Base-by-base conservation (phyloP, 1,140 invertebrate species). In the Cyclargus thomasi region DNA sequence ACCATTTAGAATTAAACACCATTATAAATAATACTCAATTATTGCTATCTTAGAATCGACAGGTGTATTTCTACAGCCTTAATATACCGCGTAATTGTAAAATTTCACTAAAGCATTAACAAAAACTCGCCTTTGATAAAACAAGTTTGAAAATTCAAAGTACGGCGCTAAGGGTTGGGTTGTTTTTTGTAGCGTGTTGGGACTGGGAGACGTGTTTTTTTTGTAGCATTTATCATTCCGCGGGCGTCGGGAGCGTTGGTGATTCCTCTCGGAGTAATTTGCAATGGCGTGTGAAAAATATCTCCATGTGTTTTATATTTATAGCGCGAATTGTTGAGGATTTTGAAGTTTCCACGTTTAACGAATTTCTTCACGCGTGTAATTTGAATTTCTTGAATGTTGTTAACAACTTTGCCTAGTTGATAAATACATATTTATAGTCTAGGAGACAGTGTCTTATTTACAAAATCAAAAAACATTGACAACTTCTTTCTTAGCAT, bases 271-370 rank as follows among this genome's bases (percentile, higher is more conserved):
- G 78, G 75, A 75, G 79, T 79, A 78, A 81, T 80, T 78, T 72
- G 74, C 74, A 72, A 75, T 73, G 73, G 74, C 83, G 81, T 86
- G 86, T 86, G 85, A 87, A 86, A 83, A 83, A 76, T 80, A 77
- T 79, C 67, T 69, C 72, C 53, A 53, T 66, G n/a, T 66, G 64
- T 65, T 35, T 55, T n/a, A 57, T 65, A 57, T 65, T 65, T 65
- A 36, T 29, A 65, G 53, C 53, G 47, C 53, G 29, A 11, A 57
- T 22, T 64, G 20, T 64, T 20, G 47, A 20, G 18, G 39, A 47
- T 47, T 64, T 17, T 36, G 21, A 16, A 17, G 18, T 47, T 64
- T 39, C 36, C 36, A 21, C 11, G 47, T 64, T 64, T 64, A 16
- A 64, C n/a, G 63, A 11, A 21, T 14, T 64, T 64, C 11, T 8